Evolutionary conservation across 2,888 invertebrate species (phyloP).

Genomic region (Arge pagana): DNA sequence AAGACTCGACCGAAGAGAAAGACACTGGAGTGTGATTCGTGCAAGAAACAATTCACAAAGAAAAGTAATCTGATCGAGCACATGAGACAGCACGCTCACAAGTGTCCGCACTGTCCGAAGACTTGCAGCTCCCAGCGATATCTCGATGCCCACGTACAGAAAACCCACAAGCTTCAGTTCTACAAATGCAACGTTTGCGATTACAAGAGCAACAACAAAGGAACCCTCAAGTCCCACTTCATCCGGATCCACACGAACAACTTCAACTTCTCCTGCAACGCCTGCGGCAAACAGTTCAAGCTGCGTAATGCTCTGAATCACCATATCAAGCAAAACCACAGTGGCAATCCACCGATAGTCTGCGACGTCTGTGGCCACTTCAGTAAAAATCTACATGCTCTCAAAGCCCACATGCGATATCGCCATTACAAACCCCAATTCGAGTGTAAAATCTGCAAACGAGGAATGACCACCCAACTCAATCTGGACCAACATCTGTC

Average conservation of each 20-base stretch:
- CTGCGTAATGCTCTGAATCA: slow-evolving; percentile 42
- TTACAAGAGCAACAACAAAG: slow-evolving; percentile 42
- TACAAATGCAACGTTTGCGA: slow-evolving; percentile 39
- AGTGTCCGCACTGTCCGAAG: slow-evolving; percentile 28
- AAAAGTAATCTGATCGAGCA: slow-evolving; percentile 32
- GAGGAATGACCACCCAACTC: slow-evolving; percentile 42
- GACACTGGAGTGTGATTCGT: slow-evolving; percentile 39
- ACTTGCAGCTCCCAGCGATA: slow-evolving; percentile 24
- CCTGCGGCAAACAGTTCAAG: slow-evolving; percentile 42
- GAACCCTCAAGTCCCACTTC: slow-evolving; percentile 41
- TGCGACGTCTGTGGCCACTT: slow-evolving; percentile 45
- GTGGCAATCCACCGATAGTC: slow-evolving; percentile 39
- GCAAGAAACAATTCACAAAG: slow-evolving; percentile 35
- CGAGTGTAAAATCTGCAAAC: slow-evolving; percentile 39
- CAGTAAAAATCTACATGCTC: slow-evolving; percentile 41
- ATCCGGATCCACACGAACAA: slow-evolving; percentile 40
- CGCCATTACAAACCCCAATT: slow-evolving; percentile 42
- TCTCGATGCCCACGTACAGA: slow-evolving; percentile 26
- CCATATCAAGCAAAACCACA: slow-evolving; percentile 41
- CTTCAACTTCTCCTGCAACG: slow-evolving; percentile 40
- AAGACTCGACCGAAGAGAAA: too few relatives aligned
- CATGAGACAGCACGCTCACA: slow-evolving; percentile 29
- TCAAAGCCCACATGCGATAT: slow-evolving; percentile 45
- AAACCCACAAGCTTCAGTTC: slow-evolving; percentile 23
- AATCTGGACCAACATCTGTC: slow-evolving; percentile 41